These are phyloP conservation scores for Eunapius fragilis DNA, from an alignment of 37 sponge, comb jelly and placozoan genomes.

Conservation along the genomic window DNA sequence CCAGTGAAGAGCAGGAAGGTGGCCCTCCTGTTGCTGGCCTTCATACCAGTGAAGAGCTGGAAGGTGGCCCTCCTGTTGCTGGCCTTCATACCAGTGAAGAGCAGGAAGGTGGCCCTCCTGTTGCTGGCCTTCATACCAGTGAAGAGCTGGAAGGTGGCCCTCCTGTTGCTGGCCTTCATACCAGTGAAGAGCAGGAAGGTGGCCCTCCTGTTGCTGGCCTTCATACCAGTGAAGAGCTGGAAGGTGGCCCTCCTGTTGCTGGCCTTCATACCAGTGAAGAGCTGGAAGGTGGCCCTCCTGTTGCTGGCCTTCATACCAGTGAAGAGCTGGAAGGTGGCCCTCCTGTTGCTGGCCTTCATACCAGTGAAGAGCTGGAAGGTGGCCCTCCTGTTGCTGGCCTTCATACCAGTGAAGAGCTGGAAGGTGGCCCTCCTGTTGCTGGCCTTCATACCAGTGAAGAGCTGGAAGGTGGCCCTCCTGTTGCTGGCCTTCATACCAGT, in stretches of 20 bases:
- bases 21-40: conserved; percentile 59
- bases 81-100: conserved; percentile 46
- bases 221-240: conserved; percentile 55
- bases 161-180: conserved; percentile 60
- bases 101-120: conserved; percentile 61
- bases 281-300: conserved; percentile 62
- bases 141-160: conserved; percentile 56
- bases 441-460: conserved; percentile 46
- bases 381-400: conserved; percentile 59
- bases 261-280: conserved; percentile 46
- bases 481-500: conserved; percentile 57
- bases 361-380: conserved; percentile 58
- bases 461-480: conserved; percentile 62
- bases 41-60: conserved; percentile 55
- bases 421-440: conserved; percentile 68
- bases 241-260: conserved; percentile 68
- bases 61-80: conserved; percentile 68
- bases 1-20: conserved; percentile 56
- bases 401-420: conserved; percentile 55
- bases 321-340: conserved; percentile 56
- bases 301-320: conserved; percentile 57
- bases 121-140: conserved; percentile 57
- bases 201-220: conserved; percentile 59
- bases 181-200: conserved; percentile 56
- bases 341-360: conserved; percentile 60